These are phyloP conservation scores for Acanthococcus lagerstroemiae DNA, from an alignment of 2,888 invertebrate genomes.

Conservation along the genomic window DNA sequence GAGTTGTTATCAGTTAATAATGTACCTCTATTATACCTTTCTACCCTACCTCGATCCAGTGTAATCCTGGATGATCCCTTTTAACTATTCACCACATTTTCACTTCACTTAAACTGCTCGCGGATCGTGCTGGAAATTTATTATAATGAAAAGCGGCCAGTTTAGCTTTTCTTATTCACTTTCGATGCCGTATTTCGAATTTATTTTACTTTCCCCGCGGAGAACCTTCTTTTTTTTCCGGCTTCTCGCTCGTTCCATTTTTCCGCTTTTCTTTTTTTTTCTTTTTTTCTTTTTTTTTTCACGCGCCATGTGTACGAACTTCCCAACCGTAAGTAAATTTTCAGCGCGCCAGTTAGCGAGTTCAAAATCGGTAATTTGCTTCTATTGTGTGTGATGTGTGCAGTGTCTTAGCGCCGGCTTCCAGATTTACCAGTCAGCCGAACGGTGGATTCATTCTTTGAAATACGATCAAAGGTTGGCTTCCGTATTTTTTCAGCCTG, in stretches of 20 bases:
- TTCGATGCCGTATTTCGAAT: background rate
- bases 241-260: background rate
- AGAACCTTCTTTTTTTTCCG: too few relatives aligned
- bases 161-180: background rate
- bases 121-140: slow-evolving; percentile 22
- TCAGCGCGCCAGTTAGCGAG: too few relatives aligned
- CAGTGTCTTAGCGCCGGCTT: too few relatives aligned
- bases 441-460: too few relatives aligned
- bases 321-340: too few relatives aligned
- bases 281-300: background rate
- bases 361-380: too few relatives aligned
- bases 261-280: background rate
- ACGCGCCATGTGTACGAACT: too few relatives aligned
- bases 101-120: slow-evolving; percentile 24
- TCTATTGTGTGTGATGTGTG: too few relatives aligned
- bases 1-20: slow-evolving; percentile 26
- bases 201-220: background rate
- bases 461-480: too few relatives aligned
- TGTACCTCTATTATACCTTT: slow-evolving; percentile 17
- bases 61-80: slow-evolving; percentile 29
- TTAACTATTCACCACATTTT: slow-evolving; percentile 29
- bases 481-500: too few relatives aligned
- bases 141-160: slow-evolving; percentile 21
- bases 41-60: slow-evolving; percentile 9
- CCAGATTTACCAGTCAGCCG: too few relatives aligned